Base-by-base conservation (phyloP, 1,140 invertebrate genomes). In the Drosophila ironensis region DNA sequence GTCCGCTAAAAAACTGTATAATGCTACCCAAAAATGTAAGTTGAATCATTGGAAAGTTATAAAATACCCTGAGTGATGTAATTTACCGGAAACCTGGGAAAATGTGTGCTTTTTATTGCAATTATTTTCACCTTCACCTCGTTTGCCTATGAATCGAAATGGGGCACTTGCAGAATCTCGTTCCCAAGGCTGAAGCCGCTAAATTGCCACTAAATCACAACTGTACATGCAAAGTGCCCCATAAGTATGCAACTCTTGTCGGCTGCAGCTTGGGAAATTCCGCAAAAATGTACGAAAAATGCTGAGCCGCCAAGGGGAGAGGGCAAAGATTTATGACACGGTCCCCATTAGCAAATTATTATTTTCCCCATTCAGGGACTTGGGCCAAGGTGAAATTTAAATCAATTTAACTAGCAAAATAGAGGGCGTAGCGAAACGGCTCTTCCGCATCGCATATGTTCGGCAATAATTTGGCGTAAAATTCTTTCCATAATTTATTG, bases 401-500 rank as follows among this genome's bases (percentile, higher is more conserved):
- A 86, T 80, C 86, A 84, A 86, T 84, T 86, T 71, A 74, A 84
- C 63, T 78, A 66, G 54, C 53, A 57, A 72, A 82, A 59, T 67
- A 5, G 41, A 69, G 52, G 77, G 61, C 78, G 69, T 72, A 9
- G 20, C 61, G 28, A 66, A 73, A 48, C 20, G 37, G 48, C 45
- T 70, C 51, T 75, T 35, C 52, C 54, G 40, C 51, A 59, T 48
- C 57, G n/a, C 52, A 48, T 57, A 63, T 68, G 74, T 50, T 48
- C 35, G 33, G 56, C 52, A 38, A 50, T 78, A 84, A 82, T 82
- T 72, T 59, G 56, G 77, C 77, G 71, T 73, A 53, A 61, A 84
- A 82, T 78, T 66, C 78, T 56, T 30, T 30, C 33, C 78, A 67
- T 84, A 86, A 84, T 86, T 84, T 86, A 84, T 86, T 71, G 78